phyloP scores from a whole-genome alignment of 2,113 vertebrate genomes.

The Grallaria varia region DNA sequence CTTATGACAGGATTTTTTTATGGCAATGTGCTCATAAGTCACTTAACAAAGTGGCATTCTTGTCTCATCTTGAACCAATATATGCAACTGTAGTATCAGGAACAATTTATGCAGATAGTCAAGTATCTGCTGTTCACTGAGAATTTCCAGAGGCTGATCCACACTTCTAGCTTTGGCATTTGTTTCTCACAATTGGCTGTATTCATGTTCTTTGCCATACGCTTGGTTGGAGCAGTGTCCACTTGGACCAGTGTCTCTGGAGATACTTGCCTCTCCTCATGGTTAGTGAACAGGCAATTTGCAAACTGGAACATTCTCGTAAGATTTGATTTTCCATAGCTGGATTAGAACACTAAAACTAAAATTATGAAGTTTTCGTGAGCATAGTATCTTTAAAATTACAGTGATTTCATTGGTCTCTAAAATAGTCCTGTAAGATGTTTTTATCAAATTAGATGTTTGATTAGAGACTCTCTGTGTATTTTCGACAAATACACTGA shows the following conservation, averaged over 20 bases:
- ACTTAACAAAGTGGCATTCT: background rate
- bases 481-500: background rate
- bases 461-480: background rate
- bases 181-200: background rate
- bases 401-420: background rate
- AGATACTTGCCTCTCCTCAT: background rate
- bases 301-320: background rate
- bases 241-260: background rate
- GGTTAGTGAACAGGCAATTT: background rate
- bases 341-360: background rate
- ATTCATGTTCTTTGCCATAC: background rate
- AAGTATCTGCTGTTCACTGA: background rate
- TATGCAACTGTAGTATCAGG: background rate
- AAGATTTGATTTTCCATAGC: background rate
- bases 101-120: background rate
- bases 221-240: background rate
- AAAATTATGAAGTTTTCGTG: background rate
- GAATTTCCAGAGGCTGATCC: background rate
- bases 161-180: background rate
- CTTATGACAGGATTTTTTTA: background rate
- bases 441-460: background rate
- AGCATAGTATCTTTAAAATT: background rate
- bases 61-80: accelerated
- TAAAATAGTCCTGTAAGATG: background rate
- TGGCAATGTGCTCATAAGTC: background rate